Evolutionary conservation across 2,888 invertebrate species (phyloP), one percentile per base, ranked within the genome.

Genomic region (Trisateles emortualis): DNA sequence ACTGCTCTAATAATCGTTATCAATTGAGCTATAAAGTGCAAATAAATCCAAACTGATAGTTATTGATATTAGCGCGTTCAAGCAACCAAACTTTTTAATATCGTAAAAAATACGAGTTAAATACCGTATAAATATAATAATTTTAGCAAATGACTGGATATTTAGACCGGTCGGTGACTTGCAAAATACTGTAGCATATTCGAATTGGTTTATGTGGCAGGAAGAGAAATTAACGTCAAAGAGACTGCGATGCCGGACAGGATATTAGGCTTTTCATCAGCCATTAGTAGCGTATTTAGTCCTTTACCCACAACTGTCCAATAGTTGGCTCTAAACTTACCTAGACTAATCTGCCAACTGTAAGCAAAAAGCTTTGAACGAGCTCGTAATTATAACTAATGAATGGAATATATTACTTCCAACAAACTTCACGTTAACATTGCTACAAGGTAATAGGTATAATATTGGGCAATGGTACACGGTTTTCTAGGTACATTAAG

Each of bases 181-280:
- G 19, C 47, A 45, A 53, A 63, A 64, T 67, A 64, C 68, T 72
- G 63, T 59, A 68, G 60, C 48, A 50, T 66, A 64, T 68, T 72
- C 57, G 63, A 68, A 77, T 82, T 79, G 83, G 79, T 86, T 83
- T 78, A 81, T 73, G 77, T 69, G 65, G 71, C 73, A 77, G 79
- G 78, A 81, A 76, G 76, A 71, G 82, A 80, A 85, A 88, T 88
- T 84, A 85, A 84, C 81, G 78, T 74, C 81, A 87, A 86, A 85
- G 83, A 78, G 78, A 68, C 63, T 68, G 74, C 74, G 72, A 75
- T 72, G 71, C 68, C 69, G 69, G 77, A 72, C 78, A 73, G 80
- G 74, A 84, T 86, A 87, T 87, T 86, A 86, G 80, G 83, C 83
- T 84, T 88, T 87, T 84, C 85, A 84, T 79, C 79, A 75, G 68